Evolutionary conservation across 2,888 invertebrate species (phyloP), one percentile per base, ranked within the genome.

Genomic region (Litoditis marina): DNA sequence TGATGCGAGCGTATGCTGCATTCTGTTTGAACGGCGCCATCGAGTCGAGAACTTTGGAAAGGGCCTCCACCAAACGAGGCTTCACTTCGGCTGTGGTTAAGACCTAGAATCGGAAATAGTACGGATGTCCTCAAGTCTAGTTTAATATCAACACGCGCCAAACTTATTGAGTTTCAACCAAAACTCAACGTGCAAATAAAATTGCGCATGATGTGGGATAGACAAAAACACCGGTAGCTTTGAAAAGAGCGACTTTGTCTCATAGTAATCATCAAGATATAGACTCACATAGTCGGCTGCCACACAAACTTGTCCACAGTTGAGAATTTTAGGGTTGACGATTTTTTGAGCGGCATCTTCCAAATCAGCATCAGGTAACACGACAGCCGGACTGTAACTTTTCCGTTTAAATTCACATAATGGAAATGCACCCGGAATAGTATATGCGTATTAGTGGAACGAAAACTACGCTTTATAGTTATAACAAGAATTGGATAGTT

Each of bases 291-390:
- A 50, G n/a, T 25, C 25, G 28, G 28, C 22, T 7, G 50, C n/a
- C n/a, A 50, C 27, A 19, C 50, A 50, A 19, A 50, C 70, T 32
- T 68, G 68, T 11, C 68, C 68, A 27, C 53, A 51, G 84, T 96
- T 96, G 60, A 91, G 87, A 73, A 89, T 88, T 85, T 94, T 95
- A 5, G 94, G 95, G 94, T 94, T 95, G 5, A 93, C 84, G 16
- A 95, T 87, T 31, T 95, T 88, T 79, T 89, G 90, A 0, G 88
- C 88, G 0, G 91, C 88, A 5, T 90, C 86, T 8, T 86, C 85
- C 57, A 94, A 84, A 83, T 95, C 89, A 47, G 90, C 88, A 73
- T 88, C 89, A 3, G 49, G 30, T 84, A 94, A 94, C 62, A 95
- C 87, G 84, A 90, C 94, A 1, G 90, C 90, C 0, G 95, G 95